Evolutionary conservation across 2,113 vertebrate genomes (phyloP).

Genomic region (Aleadryas rufinucha): DNA sequence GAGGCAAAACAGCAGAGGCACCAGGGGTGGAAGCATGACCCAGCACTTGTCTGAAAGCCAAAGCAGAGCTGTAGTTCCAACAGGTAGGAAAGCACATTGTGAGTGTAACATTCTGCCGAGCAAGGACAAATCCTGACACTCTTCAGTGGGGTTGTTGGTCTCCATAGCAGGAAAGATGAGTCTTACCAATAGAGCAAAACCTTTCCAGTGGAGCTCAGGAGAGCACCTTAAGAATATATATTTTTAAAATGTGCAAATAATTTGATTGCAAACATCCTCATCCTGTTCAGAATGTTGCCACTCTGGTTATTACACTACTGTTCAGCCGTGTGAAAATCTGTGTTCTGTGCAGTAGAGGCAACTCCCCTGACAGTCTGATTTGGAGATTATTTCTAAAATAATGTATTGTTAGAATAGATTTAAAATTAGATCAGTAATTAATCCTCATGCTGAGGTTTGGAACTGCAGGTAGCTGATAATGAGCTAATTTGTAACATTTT

Average conservation of each 20-base stretch:
- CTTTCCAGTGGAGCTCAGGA: neutral
- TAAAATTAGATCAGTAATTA: neutral
- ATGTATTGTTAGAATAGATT: neutral
- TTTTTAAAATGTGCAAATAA: neutral
- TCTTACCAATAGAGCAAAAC: neutral
- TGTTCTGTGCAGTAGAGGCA: neutral
- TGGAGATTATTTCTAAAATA: neutral
- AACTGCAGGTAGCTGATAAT: neutral
- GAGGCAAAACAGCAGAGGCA: neutral
- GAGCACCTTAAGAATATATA: neutral
- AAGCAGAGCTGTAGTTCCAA: neutral
- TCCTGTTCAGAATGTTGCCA: neutral
- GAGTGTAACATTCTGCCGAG: neutral
- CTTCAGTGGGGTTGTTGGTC: neutral
- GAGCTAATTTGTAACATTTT: neutral
- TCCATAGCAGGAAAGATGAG: neutral
- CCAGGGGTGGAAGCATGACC: neutral
- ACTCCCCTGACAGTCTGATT: neutral
- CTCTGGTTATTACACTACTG: neutral
- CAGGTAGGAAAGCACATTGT: neutral
- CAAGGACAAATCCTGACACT: neutral
- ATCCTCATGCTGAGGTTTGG: neutral
- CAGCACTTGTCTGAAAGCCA: neutral
- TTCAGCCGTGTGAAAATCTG: fast-evolving
- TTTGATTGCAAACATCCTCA: neutral